Base-by-base conservation (phyloP, 2,888 invertebrate genomes). In the Ellobium chinense region DNA sequence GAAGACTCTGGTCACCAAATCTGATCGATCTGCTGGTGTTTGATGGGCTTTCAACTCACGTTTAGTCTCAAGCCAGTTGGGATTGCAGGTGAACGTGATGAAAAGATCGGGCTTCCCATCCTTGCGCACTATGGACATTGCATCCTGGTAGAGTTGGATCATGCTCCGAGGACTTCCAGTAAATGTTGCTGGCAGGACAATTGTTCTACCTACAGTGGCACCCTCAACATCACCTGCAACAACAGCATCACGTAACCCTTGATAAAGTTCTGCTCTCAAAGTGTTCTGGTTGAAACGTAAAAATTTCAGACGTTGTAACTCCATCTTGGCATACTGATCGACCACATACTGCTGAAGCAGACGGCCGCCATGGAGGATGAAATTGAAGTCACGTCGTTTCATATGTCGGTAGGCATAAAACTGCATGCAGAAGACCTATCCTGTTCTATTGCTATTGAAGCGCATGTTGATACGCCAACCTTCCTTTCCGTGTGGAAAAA, bases 291-390 rank as follows among this genome's bases (percentile, higher is more conserved):
- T 37, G 7, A 21, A 24, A 4, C 21, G 24, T 24, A 72, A 29
- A 63, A 70, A 82, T 7, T 56, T 63, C 27, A 82, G 37, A 21
- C 82, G 58, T 39, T 74, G 62, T n/a, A 65, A 46, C 63, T 79
- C 75, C 34, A 82, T 69, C 34, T 74, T 82, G 24, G 76, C 75
- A 70, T 75, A 82, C 63, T 66, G 46, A 58, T 81, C 81, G 9
- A 81, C 81, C 34, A 81, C 54, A 39, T 78, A 82, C n/a, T 78
- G 78, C 27, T 78, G 73, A 24, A 82, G 46, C 21, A 82, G 72
- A 68, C 77, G 56, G 9, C 78, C 72, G 54, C 73, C 36, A 54
- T 72, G 31, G 54, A 82, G 46, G 14, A 78, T 39, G 21, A 65
- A 31, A 36, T 82, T 78, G 37, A 72, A 76, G 21, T 69, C 58